phyloP scores from a whole-genome alignment of 2,797 vertebrate genomes.

The Dryobates pubescens region DNA sequence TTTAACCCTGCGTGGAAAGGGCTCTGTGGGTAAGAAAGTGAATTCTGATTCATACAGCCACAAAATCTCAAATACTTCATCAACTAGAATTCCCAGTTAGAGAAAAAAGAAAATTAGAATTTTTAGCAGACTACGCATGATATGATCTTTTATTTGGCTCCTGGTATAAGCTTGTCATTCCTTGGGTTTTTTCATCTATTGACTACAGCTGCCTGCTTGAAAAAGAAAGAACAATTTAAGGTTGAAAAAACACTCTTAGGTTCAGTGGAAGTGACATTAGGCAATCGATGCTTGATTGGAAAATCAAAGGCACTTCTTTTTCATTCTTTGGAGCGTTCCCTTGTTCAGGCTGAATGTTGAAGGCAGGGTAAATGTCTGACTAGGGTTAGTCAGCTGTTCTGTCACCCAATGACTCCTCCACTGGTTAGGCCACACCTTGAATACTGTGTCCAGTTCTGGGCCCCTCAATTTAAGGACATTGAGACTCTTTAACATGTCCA shows the following conservation, averaged over 20 bases:
- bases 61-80: background rate
- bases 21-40: background rate
- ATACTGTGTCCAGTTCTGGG: too few relatives aligned
- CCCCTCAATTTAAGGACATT: too few relatives aligned
- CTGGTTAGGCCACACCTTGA: too few relatives aligned
- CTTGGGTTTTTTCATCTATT: background rate
- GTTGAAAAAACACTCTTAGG: background rate
- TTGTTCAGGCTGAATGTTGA: background rate
- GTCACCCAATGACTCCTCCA: background rate
- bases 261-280: background rate
- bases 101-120: background rate
- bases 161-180: background rate
- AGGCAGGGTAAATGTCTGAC: background rate
- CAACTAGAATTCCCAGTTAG: background rate
- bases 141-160: background rate
- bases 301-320: conserved; percentile 42
- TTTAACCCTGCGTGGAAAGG: background rate
- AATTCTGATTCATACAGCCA: background rate
- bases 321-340: background rate
- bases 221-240: background rate
- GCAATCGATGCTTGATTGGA: background rate
- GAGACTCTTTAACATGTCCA: too few relatives aligned
- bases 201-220: background rate
- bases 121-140: background rate
- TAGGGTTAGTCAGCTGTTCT: background rate